Base-by-base conservation (phyloP, 2,113 vertebrate species). In the Spea multiplicata region DNA sequence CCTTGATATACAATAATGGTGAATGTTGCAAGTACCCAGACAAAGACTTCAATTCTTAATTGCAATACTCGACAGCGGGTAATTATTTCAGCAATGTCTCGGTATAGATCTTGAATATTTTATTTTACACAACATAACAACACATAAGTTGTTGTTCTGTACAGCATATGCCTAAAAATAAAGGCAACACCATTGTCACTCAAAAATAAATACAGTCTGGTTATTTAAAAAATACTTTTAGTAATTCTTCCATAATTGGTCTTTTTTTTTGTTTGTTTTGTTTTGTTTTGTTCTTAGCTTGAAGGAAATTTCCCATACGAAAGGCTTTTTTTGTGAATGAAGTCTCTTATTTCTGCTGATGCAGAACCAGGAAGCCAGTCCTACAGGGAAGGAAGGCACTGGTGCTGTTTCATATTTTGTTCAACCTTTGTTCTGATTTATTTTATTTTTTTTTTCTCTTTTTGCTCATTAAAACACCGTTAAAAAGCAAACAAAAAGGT, bases 71-170 rank as follows among this genome's bases (percentile, higher is more conserved):
- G 50, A 10, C 6, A 70, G 17, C 16, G n/a, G 69, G 16, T 66
- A 3, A 74, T 77, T 62, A 85, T 80, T 82, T 84, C 80, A 76
- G 88, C 84, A 88, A 90, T 84, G 88, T 87, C 83, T 86, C 70
- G 72, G 52, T 75, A 87, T 90, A 86, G 83, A 85, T 88, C 90
- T 78, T 85, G 86, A 92, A 86, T 92, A 89, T 90, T 94, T 91
- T 93, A 95, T 95, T 97, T 94, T 91, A 95, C 94, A 95, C 93
- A 94, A 95, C 91, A 90, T 92, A 94, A 93, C 91, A 95, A 94
- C 93, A 95, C 91, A 90, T 89, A 80, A 87, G 89, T 93, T 95
- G 95, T 93, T 92, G 89, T 91, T 87, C 90, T 95, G 91, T 95
- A 96, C 91, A 96, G 89, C 87, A 88, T 88, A 91, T 94, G 91